Percentiles rank a stretch among this genome's conserved stretches.
These are phyloP conservation scores for Gallinago undulata DNA, from an alignment of 2,113 vertebrate genomes.

Conservation along the genomic window DNA sequence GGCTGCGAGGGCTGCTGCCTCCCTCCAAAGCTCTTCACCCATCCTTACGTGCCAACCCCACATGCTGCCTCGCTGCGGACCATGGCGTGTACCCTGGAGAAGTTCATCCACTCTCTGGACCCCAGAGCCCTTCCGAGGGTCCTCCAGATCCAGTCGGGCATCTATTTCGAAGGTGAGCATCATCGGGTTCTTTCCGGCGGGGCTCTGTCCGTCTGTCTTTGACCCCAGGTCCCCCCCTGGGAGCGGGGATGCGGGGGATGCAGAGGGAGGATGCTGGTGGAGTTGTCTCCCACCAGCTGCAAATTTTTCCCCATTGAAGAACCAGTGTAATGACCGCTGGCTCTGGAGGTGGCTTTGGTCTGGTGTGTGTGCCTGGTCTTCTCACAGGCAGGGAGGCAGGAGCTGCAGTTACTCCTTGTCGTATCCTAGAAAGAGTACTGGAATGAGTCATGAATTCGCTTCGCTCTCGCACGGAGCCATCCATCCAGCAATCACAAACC, in stretches of 20 bases:
- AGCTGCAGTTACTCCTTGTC: neutral
- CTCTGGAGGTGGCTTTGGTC: neutral
- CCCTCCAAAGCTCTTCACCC: neutral
- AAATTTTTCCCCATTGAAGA: neutral
- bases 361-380: neutral
- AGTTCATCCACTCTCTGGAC: constrained; percentile 80
- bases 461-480: neutral
- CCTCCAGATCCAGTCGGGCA: constrained; percentile 84
- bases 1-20: neutral
- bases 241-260: neutral
- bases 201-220: neutral
- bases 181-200: neutral
- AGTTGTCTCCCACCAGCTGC: neutral
- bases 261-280: neutral
- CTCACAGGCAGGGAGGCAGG: neutral
- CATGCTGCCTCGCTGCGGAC: neutral
- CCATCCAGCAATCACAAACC: neutral
- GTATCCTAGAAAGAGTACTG: neutral
- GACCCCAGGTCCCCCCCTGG: neutral
- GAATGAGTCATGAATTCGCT: neutral
- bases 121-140: constrained; percentile 80
- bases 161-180: constrained; percentile 83
- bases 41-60: neutral
- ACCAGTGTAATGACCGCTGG: neutral
- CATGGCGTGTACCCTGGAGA: constrained; percentile 79